A percentile compares a stretch with the other conserved stretches of the same genome.
These are phyloP conservation scores for Mylabris sibirica DNA, from an alignment of 2,888 invertebrate genomes.

Conservation along the genomic window DNA sequence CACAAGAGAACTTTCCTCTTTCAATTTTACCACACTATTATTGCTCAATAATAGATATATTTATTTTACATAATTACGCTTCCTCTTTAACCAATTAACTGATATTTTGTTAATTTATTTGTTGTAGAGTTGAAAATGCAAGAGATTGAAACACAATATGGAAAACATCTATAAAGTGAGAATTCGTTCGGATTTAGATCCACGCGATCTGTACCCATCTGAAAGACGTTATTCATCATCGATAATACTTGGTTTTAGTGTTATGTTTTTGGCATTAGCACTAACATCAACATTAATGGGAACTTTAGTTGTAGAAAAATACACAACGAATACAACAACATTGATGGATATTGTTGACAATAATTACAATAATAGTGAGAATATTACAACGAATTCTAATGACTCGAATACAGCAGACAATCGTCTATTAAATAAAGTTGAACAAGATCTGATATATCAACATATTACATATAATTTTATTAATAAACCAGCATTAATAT, in stretches of 20 bases:
- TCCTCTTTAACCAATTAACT: background rate
- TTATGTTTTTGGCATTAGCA: constrained; percentile 70
- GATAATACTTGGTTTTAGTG: constrained; percentile 70
- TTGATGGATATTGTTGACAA: constrained; percentile 19
- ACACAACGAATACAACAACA: constrained; percentile 26
- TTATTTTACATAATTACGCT: constrained; percentile 16
- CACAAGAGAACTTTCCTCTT: constrained; percentile 21
- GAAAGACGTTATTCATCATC: constrained; percentile 74
- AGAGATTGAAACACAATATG: constrained; percentile 52
- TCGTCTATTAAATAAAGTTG: constrained; percentile 38
- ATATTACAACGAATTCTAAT: constrained; percentile 19
- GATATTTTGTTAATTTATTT: background rate
- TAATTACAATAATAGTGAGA: constrained; percentile 14
- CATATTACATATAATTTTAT: constrained; percentile 23
- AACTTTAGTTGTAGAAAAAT: constrained; percentile 60
- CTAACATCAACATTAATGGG: constrained; percentile 67
- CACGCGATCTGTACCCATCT: constrained; percentile 69
- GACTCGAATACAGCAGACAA: constrained; percentile 4
- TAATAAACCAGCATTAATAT: constrained; percentile 47
- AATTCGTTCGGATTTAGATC: constrained; percentile 70
- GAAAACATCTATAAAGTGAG: constrained; percentile 74
- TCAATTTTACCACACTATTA: constrained; percentile 23
- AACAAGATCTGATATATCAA: constrained; percentile 34
- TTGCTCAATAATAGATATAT: constrained; percentile 21
- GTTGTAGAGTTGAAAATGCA: background rate